These are phyloP conservation scores for Notodromas monacha DNA, from an alignment of 2,888 invertebrate species.

Conservation along the genomic window DNA sequence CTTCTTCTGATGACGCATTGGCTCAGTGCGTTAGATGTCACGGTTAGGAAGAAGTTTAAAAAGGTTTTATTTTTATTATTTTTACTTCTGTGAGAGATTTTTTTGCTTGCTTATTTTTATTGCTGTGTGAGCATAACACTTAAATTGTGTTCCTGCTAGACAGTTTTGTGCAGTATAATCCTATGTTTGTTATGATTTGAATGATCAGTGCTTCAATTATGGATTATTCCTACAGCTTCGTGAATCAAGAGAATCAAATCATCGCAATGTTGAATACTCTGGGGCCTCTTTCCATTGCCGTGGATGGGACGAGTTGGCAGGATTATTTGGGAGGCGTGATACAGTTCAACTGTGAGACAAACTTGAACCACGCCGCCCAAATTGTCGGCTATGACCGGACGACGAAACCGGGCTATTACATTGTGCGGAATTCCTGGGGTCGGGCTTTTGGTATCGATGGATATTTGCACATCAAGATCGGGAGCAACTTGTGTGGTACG, in stretches of 20 bases:
- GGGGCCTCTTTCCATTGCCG: constrained; percentile 44
- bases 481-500: constrained; percentile 38
- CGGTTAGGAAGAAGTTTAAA: no score
- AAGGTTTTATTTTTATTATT: no score
- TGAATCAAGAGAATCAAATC: constrained; percentile 28
- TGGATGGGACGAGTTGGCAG: constrained; percentile 55
- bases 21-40: no score
- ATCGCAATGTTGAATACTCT: constrained; percentile 25
- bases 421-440: constrained; percentile 59
- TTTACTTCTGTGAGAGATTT: no score
- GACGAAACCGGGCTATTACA: constrained; percentile 37
- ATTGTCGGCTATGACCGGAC: constrained; percentile 46
- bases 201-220: no score
- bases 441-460: constrained; percentile 35
- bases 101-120: no score
- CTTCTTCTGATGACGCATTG: no score
- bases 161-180: no score
- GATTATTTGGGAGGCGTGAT: constrained; percentile 53
- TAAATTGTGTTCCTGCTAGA: no score
- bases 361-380: constrained; percentile 48
- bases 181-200: no score
- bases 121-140: no score
- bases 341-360: constrained; percentile 38
- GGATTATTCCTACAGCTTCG: constrained; percentile 24
- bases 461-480: constrained; percentile 38